These are phyloP conservation scores for Clitarchus hookeri DNA, from an alignment of 2,888 invertebrate species.

Conservation along the genomic window DNA sequence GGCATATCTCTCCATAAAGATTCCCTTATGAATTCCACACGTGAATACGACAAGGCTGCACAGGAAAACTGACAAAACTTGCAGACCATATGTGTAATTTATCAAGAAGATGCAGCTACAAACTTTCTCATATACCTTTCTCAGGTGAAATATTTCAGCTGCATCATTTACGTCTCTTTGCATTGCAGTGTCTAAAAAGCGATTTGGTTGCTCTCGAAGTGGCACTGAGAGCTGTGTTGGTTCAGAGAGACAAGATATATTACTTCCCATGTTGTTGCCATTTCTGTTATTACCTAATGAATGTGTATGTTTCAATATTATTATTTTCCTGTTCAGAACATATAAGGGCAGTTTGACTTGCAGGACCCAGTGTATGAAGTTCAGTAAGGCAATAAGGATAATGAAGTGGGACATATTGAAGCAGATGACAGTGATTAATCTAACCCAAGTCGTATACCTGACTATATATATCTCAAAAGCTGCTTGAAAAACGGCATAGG, in stretches of 20 bases:
- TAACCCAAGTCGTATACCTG: not conserved
- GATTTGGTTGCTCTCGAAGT: too few species aligned
- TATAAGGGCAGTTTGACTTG: not conserved
- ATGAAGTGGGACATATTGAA: not conserved
- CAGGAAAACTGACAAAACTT: too few species aligned
- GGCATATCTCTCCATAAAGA: too few species aligned
- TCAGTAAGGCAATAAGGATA: not conserved
- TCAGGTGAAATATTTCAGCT: not conserved
- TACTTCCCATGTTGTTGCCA: not conserved
- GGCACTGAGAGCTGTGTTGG: too few species aligned
- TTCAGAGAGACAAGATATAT: too few species aligned
- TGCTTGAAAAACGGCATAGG: too few species aligned
- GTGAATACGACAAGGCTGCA: too few species aligned
- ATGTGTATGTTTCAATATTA: not conserved
- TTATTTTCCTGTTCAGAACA: not conserved
- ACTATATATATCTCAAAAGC: too few species aligned
- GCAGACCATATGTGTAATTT: too few species aligned
- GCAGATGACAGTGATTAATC: not conserved
- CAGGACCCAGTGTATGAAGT: not conserved
- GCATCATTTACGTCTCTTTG: not conserved
- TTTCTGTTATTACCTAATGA: not conserved
- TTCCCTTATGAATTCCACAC: too few species aligned
- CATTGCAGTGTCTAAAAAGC: not conserved
- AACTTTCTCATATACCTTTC: not conserved
- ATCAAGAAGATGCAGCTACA: too few species aligned